A percentile compares a stretch with the other conserved stretches of the same genome.
These are phyloP conservation scores for Crossocerus cetratus DNA, from an alignment of 2,888 invertebrate genomes.

Conservation along the genomic window DNA sequence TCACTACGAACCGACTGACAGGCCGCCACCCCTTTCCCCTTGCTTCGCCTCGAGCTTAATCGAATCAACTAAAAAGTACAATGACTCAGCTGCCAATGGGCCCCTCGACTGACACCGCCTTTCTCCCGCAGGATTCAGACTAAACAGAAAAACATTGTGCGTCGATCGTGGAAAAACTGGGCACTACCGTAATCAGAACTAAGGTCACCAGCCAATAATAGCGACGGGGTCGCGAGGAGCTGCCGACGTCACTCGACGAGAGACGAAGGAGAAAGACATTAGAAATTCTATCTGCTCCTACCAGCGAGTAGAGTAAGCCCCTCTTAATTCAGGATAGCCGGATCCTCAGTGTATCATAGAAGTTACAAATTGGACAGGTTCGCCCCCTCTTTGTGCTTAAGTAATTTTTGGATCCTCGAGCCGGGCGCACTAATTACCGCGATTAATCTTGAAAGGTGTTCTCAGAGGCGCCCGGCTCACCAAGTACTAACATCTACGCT, in stretches of 20 bases:
- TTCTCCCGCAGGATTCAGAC: neutral
- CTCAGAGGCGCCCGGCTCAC: neutral
- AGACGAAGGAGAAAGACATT: conserved; percentile 32
- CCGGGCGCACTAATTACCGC: neutral
- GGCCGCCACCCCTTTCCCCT: conserved; percentile 40
- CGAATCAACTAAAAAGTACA: no score
- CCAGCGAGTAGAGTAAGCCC: conserved; percentile 43
- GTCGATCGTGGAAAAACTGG: conserved; percentile 10
- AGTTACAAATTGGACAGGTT: conserved; percentile 31
- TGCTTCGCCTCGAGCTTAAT: neutral
- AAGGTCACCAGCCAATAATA: neutral
- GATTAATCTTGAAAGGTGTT: neutral
- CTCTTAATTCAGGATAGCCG: conserved; percentile 22
- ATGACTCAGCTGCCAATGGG: no score
- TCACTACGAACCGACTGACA: conserved; percentile 53
- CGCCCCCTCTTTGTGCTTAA: conserved; percentile 6
- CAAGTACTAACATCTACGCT: neutral
- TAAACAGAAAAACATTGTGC: neutral
- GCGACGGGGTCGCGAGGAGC: conserved; percentile 9
- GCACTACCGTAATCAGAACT: neutral
- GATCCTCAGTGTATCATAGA: conserved; percentile 15
- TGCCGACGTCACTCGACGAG: conserved; percentile 50
- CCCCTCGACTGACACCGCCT: neutral
- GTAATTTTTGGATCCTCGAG: conserved; percentile 1
- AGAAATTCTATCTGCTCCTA: conserved; percentile 33